phyloP scores from a whole-genome alignment of 2,797 vertebrate species.

The Characodon lateralis region DNA sequence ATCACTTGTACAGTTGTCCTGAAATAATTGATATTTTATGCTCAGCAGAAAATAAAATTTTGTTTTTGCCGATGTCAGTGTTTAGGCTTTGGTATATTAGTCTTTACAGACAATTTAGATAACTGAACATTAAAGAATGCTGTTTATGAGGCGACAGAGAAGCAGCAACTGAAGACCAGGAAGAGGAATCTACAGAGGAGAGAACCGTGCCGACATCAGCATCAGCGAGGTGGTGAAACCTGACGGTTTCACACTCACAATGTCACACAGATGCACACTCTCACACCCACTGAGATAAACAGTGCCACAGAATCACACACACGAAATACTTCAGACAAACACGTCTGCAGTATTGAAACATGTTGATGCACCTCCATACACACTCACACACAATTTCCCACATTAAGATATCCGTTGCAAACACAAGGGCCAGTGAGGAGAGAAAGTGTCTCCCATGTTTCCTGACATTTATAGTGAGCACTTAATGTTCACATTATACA shows the following conservation, averaged over 20 bases:
- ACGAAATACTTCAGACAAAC: neutral
- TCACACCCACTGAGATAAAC: constrained; percentile 5
- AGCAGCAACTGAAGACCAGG: constrained; percentile 37
- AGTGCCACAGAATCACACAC: neutral
- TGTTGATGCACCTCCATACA: neutral
- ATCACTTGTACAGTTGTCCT: neutral
- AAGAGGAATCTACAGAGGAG: constrained; percentile 36
- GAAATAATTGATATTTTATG: neutral
- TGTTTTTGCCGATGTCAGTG: neutral
- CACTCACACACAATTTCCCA: constrained; percentile 9
- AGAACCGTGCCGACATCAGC: constrained; percentile 24
- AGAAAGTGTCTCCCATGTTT: constrained; percentile 25
- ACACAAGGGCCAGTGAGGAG: neutral
- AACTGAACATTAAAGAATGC: neutral
- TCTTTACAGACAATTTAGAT: neutral
- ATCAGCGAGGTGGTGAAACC: constrained; percentile 68
- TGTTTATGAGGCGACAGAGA: constrained; percentile 53
- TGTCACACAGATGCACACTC: constrained; percentile 21
- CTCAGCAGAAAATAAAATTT: neutral
- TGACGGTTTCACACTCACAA: constrained; percentile 65
- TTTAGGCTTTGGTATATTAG: neutral
- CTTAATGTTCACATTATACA: constrained; percentile 25
- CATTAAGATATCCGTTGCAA: neutral
- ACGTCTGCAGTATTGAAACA: neutral
- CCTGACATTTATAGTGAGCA: constrained; percentile 27